Evolutionary conservation across 2,888 invertebrate genomes (phyloP), one percentile per base, ranked within the genome.

Genomic region (Drosophila prolongata): DNA sequence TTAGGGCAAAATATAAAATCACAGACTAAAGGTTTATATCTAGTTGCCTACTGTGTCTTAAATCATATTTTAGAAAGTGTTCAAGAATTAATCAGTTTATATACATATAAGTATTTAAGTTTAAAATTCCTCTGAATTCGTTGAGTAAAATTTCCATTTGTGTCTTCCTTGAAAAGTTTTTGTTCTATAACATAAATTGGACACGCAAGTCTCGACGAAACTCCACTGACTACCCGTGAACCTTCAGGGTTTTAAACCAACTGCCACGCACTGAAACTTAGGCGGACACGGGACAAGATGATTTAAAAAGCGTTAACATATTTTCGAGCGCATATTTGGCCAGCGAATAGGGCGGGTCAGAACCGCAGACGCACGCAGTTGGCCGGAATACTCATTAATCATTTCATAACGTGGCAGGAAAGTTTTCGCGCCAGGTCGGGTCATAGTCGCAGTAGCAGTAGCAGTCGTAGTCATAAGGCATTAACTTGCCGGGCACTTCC

Each of bases 261-360:
- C 40, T 37, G 37, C 27, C 57, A 16, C n/a, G 49, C 34, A 40
- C 47, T 13, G 19, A 24, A 37, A 40, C 47, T n/a, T 38, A 35
- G 35, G 43, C 37, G 24, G 44, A 42, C 40, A 54, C 55, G 47
- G 50, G 30, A 58, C 49, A 64, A 78, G 81, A 84, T 87, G 85
- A 84, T 84, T 84, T 84, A 78, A 84, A 84, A 89, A 77, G 77
- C 83, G 87, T 84, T 87, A 89, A 87, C 83, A 84, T 84, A 84
- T 89, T 84, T 84, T 75, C 79, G 56, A 67, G 77, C 77, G 69
- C 65, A 70, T 74, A 80, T 73, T 87, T 37, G 43, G 19, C 24
- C 11, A 24, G 42, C 34, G 42, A 62, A 47, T 16, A 27, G 40
- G 52, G 52, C 66, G 70, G 78, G 62, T 74, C 75, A 73, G 46